Evolutionary conservation across 92 coral and sea anemone species (phyloP), one percentile per base, ranked within the genome.

Genomic region (Phymanthus crucifer): DNA sequence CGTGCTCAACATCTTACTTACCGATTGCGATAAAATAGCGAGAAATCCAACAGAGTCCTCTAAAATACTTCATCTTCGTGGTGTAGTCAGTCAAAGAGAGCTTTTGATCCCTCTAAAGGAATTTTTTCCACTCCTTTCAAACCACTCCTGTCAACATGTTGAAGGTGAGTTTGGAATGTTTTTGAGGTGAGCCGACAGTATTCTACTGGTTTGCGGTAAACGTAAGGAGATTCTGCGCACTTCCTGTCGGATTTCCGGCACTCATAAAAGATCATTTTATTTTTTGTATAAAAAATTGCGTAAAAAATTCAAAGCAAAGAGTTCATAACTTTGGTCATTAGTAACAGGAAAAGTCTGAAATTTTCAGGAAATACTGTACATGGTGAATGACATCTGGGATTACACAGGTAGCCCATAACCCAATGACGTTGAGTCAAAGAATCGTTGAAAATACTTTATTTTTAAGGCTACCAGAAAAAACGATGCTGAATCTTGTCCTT

Each of bases 161-260:
- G 64, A 54, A 54, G 64, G n/a, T 24, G 27, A 56, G 71, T 76
- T 76, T 54, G 80, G 80, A 76, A 76, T 76, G 80, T 52, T 56
- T 54, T 54, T 54, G n/a, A 50, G n/a, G n/a, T n/a, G 66, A 17
- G 80, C 64, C 50, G 70, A 56, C 80, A 54, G 70, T 40, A 34
- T 35, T 24, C 66, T 56, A 58, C 66, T 76, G 80, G 80, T 38
- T 76, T 76, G 74, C 74, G 74, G 80, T 68, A 54, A 31, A 32
- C 4, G 43, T 13, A 52, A 76, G 31, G 70, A 38, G 80, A 76
- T 76, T 58, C 66, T 34, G 36, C 68, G 71, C 66, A 23, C 64
- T 76, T 76, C 66, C 80, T 68, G 70, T 45, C 80, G 80, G 80
- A 58, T 76, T 54, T 76, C 80, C 80, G 64, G 64, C n/a, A 54